Evolutionary conservation across 2,113 vertebrate species (phyloP).

Genomic region (Cephalopholis sonnerati): DNA sequence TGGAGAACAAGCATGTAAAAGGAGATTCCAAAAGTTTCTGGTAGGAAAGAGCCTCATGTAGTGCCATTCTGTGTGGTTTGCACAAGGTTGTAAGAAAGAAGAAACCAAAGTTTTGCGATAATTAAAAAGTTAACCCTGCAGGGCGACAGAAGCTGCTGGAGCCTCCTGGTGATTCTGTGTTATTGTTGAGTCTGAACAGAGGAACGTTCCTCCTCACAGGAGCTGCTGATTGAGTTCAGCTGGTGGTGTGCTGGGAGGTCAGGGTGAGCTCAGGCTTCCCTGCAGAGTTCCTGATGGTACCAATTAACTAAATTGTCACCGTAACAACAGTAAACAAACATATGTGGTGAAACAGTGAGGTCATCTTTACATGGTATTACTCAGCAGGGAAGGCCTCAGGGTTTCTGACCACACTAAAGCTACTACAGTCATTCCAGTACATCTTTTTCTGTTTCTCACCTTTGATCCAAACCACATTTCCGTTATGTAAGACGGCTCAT

Average conservation of each 20-base stretch:
- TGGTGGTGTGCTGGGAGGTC: not conserved
- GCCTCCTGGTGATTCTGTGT: not conserved
- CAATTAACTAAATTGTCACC: constrained; percentile 15
- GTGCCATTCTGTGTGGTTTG: too few relatives aligned
- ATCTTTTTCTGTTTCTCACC: not conserved
- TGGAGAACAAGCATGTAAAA: too few relatives aligned
- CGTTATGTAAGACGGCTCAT: too few relatives aligned
- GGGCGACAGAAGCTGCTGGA: not conserved
- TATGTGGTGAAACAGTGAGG: not conserved
- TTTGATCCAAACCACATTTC: not conserved
- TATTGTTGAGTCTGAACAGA: not conserved
- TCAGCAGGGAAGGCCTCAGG: not conserved
- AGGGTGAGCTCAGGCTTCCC: not conserved
- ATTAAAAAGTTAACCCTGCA: too few relatives aligned
- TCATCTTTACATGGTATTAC: not conserved
- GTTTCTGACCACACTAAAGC: not conserved
- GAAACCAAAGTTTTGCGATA: too few relatives aligned
- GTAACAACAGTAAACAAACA: constrained; percentile 28
- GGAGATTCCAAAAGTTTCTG: too few relatives aligned
- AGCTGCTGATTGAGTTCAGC: constrained; percentile 1
- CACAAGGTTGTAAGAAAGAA: too few relatives aligned
- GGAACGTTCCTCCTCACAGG: not conserved
- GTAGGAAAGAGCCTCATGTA: too few relatives aligned
- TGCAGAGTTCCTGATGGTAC: not conserved
- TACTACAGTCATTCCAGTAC: too few relatives aligned